Evolutionary conservation across 2,113 vertebrate species (phyloP).

Genomic region (Colinus virginianus): DNA sequence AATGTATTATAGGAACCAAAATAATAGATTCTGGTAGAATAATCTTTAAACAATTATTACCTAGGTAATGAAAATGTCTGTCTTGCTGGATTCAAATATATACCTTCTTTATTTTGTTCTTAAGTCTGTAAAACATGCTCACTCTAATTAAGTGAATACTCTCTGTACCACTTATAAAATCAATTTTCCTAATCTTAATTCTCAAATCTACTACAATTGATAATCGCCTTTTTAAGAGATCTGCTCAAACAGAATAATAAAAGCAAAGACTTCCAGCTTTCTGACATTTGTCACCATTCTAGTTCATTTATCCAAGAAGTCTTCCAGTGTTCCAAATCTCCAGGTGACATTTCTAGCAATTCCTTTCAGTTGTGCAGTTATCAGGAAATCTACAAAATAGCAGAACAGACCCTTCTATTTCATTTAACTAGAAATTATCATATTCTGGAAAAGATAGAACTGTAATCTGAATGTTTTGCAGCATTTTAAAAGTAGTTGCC

Average conservation of each 20-base stretch:
- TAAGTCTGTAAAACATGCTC: neutral
- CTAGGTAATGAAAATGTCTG: neutral
- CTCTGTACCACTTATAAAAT: neutral
- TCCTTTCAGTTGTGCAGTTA: neutral
- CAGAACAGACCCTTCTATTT: neutral
- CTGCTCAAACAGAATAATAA: neutral
- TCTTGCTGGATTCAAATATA: neutral
- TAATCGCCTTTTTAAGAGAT: neutral
- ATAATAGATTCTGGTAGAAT: neutral
- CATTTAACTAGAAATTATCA: neutral
- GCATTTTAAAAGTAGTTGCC: neutral
- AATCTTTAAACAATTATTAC: neutral
- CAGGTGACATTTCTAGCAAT: neutral
- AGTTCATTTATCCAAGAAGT: neutral
- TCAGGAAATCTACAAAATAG: neutral
- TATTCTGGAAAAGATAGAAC: neutral
- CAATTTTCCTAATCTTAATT: neutral
- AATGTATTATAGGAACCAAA: neutral
- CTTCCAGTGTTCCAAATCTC: neutral
- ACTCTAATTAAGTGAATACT: neutral
- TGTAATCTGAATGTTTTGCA: neutral
- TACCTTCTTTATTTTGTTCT: neutral
- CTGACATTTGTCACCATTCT: neutral
- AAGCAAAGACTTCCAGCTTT: neutral
- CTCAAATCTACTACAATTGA: neutral